Evolutionary conservation across 1,140 invertebrate genomes (phyloP).

Genomic region (Drosophila burlai): DNA sequence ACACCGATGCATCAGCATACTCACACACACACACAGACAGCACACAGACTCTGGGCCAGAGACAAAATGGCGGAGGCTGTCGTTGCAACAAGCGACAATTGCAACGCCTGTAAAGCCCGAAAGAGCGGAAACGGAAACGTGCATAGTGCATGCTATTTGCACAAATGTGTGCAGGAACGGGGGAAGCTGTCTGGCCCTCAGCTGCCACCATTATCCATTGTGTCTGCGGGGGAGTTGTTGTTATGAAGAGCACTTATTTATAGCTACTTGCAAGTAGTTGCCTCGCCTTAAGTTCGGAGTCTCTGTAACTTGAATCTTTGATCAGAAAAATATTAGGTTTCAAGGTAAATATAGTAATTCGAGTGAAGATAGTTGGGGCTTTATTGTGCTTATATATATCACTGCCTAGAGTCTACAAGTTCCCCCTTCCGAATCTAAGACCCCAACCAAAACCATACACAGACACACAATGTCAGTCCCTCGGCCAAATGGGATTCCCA

Average conservation of each 20-base stretch:
- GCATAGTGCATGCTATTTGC: conserved; percentile 80
- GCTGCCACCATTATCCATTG: conserved; percentile 33
- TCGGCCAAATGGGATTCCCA: conserved; percentile 16
- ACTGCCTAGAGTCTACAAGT: background rate
- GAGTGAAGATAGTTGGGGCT: background rate
- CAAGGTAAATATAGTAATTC: background rate
- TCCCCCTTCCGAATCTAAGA: background rate
- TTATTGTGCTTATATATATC: background rate
- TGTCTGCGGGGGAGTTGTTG: conserved; percentile 28
- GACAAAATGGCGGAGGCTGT: conserved; percentile 45
- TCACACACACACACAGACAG: conserved; percentile 10
- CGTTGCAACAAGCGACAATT: conserved; percentile 75
- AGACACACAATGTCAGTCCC: background rate
- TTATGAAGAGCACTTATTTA: conserved; percentile 45
- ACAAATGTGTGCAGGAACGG: conserved; percentile 57
- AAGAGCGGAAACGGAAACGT: conserved; percentile 79
- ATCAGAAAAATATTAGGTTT: background rate
- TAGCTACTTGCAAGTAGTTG: conserved; percentile 14
- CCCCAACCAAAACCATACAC: background rate
- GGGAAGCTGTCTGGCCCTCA: conserved; percentile 20
- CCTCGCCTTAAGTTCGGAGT: background rate
- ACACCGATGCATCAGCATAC: conserved; percentile 31
- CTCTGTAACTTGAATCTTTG: background rate
- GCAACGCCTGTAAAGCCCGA: conserved; percentile 74
- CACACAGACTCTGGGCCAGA: background rate